Percentiles rank a stretch among this genome's conserved stretches.
phyloP scores from a whole-genome alignment of 2,888 invertebrate species.

The Pelosia muscerda region DNA sequence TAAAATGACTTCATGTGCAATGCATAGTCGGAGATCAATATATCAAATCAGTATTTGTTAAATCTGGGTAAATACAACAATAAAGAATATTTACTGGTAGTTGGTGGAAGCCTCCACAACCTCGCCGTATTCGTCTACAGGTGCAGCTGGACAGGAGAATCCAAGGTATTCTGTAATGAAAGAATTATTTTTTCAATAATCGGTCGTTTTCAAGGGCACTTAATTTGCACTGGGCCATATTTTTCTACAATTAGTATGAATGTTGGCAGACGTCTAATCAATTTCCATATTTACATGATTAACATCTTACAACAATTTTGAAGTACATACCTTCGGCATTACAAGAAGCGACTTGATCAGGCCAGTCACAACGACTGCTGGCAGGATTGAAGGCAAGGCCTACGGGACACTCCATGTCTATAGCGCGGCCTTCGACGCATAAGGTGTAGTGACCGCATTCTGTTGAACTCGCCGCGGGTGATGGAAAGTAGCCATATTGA shows the following conservation, averaged over 20 bases:
- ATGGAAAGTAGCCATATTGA: slow-evolving; percentile 91
- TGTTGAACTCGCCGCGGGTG: slow-evolving; percentile 49
- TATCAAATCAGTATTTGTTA: background rate
- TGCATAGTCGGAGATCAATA: background rate
- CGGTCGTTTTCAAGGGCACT: background rate
- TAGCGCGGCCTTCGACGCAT: slow-evolving; percentile 89
- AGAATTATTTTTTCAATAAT: background rate
- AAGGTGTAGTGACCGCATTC: slow-evolving; percentile 92
- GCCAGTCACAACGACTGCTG: slow-evolving; percentile 93
- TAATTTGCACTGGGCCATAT: background rate
- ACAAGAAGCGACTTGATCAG: slow-evolving; percentile 91
- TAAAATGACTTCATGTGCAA: background rate
- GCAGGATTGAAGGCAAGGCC: slow-evolving; percentile 91
- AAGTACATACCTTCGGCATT: slow-evolving; percentile 80
- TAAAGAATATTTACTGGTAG: slow-evolving; percentile 59
- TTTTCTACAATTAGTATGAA: background rate
- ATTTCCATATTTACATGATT: background rate
- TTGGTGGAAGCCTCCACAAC: slow-evolving; percentile 52
- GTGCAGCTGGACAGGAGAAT: slow-evolving; percentile 64
- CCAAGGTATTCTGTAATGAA: slow-evolving; percentile 49
- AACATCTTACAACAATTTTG: background rate
- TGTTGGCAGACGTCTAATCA: background rate
- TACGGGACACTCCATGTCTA: slow-evolving; percentile 90
- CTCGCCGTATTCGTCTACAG: slow-evolving; percentile 53
- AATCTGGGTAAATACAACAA: background rate